Conservation (phyloP, 2,888 invertebrate genomes). For the Hartigia nigra region DNA sequence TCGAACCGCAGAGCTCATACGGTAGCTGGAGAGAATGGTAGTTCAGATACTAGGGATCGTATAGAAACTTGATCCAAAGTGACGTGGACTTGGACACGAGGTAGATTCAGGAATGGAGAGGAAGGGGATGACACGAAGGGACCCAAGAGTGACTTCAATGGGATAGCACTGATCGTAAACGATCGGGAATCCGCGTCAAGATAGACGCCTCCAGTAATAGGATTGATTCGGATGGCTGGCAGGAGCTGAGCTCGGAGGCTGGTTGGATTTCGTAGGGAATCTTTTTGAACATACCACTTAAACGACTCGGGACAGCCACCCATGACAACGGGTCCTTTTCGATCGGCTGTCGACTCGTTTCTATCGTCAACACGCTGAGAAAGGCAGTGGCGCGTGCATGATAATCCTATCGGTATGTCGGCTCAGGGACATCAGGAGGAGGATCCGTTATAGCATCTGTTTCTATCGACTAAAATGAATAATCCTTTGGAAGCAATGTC, state of each 20-base stretch:
- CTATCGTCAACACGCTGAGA: conserved; percentile 20
- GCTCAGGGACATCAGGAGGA: not conserved
- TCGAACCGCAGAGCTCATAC: not conserved
- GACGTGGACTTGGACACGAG: conserved; percentile 43
- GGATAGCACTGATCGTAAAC: conserved; percentile 38
- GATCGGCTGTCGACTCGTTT: conserved; percentile 40
- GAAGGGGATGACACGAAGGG: not conserved
- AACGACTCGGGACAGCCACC: conserved; percentile 48
- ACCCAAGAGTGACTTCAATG: not conserved
- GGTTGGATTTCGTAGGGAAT: conserved; percentile 44
- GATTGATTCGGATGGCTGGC: conserved; percentile 50
- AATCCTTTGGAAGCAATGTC: not conserved
- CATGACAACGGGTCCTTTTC: conserved; percentile 41
- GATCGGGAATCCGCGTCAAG: conserved; percentile 47
- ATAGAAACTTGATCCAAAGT: conserved; percentile 37
- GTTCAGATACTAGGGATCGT: not conserved
- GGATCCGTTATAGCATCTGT: conserved; percentile 1
- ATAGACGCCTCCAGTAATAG: conserved; percentile 52
- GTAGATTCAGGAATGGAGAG: conserved; percentile 3
- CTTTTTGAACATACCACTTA: conserved; percentile 43
- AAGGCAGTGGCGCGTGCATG: conserved; percentile 25
- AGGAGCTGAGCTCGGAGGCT: conserved; percentile 34
- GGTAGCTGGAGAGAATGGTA: not conserved
- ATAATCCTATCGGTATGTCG: conserved; percentile 45
- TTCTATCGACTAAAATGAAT: not conserved